phyloP scores from a whole-genome alignment of 2,113 vertebrate species.

The Paracanthobrama guichenoti region DNA sequence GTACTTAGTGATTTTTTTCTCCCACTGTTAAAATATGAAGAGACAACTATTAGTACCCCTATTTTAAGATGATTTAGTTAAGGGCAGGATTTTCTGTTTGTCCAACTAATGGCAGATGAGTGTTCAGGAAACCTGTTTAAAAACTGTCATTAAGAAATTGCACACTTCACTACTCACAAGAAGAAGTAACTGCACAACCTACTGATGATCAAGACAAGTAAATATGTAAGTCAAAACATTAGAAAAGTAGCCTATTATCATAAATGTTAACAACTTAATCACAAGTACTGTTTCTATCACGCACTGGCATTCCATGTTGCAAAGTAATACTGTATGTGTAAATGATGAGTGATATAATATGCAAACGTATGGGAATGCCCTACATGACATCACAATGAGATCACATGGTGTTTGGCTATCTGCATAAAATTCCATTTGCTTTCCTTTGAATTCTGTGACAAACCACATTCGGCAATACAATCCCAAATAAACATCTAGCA shows the following conservation, averaged over 20 bases:
- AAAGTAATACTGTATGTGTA: neutral
- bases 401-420: neutral
- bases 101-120: neutral
- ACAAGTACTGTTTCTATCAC: neutral
- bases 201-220: neutral
- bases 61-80: neutral
- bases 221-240: neutral
- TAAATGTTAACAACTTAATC: neutral
- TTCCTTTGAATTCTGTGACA: neutral
- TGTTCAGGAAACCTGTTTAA: neutral
- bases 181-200: neutral
- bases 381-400: constrained; percentile 9
- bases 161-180: neutral
- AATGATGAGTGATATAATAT: neutral
- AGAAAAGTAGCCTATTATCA: neutral
- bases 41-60: neutral
- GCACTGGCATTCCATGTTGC: neutral
- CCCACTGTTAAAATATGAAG: neutral
- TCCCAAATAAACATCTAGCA: too few relatives aligned
- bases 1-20: neutral
- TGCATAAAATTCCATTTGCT: neutral
- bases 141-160: neutral
- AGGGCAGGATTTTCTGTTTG: neutral
- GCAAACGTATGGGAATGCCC: neutral
- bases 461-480: too few relatives aligned